Evolutionary conservation across 2,797 vertebrate genomes (phyloP).

Genomic region (Semotilus atromaculatus): DNA sequence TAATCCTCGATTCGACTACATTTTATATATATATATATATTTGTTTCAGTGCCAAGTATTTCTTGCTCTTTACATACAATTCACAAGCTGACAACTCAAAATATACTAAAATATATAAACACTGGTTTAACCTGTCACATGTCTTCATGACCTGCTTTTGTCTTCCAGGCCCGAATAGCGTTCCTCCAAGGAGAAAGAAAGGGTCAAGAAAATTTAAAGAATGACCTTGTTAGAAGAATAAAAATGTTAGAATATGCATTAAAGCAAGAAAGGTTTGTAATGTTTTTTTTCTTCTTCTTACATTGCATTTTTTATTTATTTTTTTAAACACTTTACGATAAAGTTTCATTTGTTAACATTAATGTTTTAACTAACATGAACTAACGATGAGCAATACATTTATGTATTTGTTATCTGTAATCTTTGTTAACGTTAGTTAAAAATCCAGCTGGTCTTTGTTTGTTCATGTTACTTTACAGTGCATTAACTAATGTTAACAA

Average conservation of each 20-base stretch:
- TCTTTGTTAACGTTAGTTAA: neutral
- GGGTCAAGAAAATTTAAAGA: conserved; percentile 99
- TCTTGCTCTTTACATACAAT: neutral
- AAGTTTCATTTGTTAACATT: neutral
- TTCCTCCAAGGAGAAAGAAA: conserved; percentile 99
- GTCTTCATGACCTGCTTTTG: conserved; percentile 59
- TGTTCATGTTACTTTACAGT: neutral
- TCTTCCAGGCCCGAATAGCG: conserved; percentile 93
- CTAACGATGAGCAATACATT: neutral
- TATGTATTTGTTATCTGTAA: neutral
- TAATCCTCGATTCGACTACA: no score
- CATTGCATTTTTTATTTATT: neutral
- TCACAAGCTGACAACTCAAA: conserved; percentile 5
- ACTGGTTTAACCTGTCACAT: neutral
- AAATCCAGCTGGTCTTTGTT: neutral
- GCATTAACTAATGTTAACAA: neutral
- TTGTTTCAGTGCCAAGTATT: neutral
- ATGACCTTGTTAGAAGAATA: conserved; percentile 99
- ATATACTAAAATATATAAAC: conserved; percentile 5
- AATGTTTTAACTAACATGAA: neutral
- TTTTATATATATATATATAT: neutral
- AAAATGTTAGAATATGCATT: conserved; percentile 99
- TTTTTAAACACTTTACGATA: neutral
- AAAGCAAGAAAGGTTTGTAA: conserved; percentile 96
- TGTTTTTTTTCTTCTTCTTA: neutral